phyloP scores from a whole-genome alignment of 2,797 vertebrate species.

The Saxicola maurus region DNA sequence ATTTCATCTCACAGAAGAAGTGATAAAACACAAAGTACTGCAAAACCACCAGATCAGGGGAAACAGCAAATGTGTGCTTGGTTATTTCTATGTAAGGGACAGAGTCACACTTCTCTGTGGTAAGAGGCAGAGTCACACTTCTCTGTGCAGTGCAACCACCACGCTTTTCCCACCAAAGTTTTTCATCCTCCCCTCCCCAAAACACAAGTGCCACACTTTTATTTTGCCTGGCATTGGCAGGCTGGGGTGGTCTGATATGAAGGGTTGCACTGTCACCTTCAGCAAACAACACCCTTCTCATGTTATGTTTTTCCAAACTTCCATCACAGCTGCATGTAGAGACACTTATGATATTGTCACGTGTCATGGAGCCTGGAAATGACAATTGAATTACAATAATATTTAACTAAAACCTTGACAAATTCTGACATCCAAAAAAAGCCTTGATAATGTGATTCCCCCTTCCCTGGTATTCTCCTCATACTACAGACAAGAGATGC shows the following conservation, averaged over 20 bases:
- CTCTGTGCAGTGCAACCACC: not conserved
- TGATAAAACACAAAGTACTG: not conserved
- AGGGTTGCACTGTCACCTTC: not conserved
- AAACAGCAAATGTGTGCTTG: not conserved
- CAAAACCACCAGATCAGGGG: not conserved
- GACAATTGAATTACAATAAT: not conserved
- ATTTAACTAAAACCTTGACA: not conserved
- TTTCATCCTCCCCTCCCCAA: not conserved
- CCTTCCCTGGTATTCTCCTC: not conserved
- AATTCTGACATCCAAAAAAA: not conserved
- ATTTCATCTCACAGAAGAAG: not conserved
- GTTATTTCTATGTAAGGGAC: not conserved
- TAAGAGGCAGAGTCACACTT: not conserved
- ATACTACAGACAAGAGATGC: not conserved
- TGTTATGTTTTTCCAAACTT: not conserved
- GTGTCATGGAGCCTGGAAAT: not conserved
- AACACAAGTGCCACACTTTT: not conserved
- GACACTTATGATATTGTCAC: not conserved
- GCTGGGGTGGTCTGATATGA: not conserved
- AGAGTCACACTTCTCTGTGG: not conserved
- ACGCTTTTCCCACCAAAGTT: not conserved
- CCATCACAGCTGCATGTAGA: not conserved
- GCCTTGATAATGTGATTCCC: not conserved
- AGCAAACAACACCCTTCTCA: not conserved
- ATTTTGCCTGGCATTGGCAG: not conserved